Conservation (phyloP, 2,797 vertebrate species). For the Miichthys miiuy region DNA sequence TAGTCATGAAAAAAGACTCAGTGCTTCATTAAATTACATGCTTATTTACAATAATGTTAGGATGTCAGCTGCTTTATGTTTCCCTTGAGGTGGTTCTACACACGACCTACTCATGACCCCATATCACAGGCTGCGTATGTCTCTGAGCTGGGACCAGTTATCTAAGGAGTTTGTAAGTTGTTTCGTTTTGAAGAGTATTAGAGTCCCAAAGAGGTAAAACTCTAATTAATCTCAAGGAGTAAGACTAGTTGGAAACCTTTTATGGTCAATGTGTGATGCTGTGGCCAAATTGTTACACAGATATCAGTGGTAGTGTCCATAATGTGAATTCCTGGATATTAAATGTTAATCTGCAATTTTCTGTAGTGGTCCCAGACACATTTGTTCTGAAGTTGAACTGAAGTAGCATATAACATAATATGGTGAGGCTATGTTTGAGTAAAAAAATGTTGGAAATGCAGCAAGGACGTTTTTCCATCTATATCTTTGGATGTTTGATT, state of each 20-base stretch:
- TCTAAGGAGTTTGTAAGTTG: background rate
- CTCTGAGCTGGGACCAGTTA: background rate
- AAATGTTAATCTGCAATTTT: background rate
- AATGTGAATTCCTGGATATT: background rate
- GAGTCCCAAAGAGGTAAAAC: background rate
- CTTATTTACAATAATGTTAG: background rate
- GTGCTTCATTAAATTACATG: background rate
- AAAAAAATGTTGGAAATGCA: too few relatives aligned
- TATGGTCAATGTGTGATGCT: background rate
- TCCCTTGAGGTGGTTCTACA: background rate
- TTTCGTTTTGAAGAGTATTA: background rate
- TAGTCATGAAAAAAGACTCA: background rate
- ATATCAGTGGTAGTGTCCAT: background rate
- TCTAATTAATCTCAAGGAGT: background rate
- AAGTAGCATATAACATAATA: background rate
- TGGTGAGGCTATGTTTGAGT: too few relatives aligned
- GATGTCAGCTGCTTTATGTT: background rate
- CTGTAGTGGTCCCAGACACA: background rate
- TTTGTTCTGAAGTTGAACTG: background rate
- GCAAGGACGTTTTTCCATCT: too few relatives aligned
- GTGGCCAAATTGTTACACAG: background rate
- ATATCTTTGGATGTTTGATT: background rate
- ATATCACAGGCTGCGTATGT: background rate
- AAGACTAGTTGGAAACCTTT: background rate
- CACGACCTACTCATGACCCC: background rate